These are phyloP conservation scores for Xylocampa areola DNA, from an alignment of 2,888 invertebrate genomes.

Conservation along the genomic window DNA sequence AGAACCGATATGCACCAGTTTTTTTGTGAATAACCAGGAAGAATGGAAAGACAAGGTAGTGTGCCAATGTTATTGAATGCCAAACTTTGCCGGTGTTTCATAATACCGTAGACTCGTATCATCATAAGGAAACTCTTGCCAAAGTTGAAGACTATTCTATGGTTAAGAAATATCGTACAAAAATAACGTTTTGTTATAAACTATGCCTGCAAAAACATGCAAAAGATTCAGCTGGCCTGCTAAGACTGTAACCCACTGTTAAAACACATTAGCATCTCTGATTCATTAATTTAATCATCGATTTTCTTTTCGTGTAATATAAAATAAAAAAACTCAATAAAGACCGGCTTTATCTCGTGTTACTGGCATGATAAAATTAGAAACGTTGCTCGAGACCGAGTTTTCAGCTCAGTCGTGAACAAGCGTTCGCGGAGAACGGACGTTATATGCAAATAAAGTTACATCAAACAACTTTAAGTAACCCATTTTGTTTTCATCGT, in stretches of 20 bases:
- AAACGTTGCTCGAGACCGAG: constrained; percentile 71
- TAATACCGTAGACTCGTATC: constrained; percentile 3
- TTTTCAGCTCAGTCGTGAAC: constrained; percentile 70
- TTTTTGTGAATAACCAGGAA: constrained; percentile 31
- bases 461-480: constrained; percentile 32
- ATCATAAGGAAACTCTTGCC: constrained; percentile 7
- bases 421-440: constrained; percentile 68
- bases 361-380: constrained; percentile 88
- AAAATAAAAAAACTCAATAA: constrained; percentile 84
- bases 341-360: constrained; percentile 88
- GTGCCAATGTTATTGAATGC: constrained; percentile 51
- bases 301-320: constrained; percentile 67
- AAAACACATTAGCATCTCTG: constrained; percentile 30
- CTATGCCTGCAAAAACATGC: constrained; percentile 2
- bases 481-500: constrained; percentile 40
- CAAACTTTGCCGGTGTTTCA: constrained; percentile 33
- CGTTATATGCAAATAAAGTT: constrained; percentile 47
- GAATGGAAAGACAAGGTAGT: constrained; percentile 24
- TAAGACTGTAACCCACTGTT: too few species aligned
- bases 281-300: constrained; percentile 42
- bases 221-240: not conserved
- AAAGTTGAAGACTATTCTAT: constrained; percentile 14
- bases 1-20: constrained; percentile 1
- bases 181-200: not conserved
- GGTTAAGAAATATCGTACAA: not conserved